Percentiles rank a stretch among this genome's conserved stretches.
These are phyloP conservation scores for Leptinotarsa haldemani DNA, from an alignment of 2,888 invertebrate species.

Conservation along the genomic window DNA sequence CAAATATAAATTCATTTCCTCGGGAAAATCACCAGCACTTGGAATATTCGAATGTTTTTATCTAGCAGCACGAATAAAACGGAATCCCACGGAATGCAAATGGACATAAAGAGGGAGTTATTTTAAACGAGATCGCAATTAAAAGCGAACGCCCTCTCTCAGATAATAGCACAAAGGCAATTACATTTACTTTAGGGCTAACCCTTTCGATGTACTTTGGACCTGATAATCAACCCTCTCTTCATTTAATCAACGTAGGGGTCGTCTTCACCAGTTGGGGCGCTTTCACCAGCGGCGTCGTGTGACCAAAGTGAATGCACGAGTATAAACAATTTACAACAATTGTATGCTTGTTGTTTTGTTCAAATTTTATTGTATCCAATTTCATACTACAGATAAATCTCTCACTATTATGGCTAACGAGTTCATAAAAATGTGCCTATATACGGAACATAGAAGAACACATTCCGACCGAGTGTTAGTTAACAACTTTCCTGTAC, in stretches of 20 bases:
- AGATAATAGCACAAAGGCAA: slow-evolving; percentile 55
- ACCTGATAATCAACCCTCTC: slow-evolving; percentile 48
- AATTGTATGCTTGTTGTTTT: background rate
- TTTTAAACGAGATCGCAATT: slow-evolving; percentile 53
- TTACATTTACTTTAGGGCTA: slow-evolving; percentile 51
- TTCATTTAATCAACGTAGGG: slow-evolving; percentile 40
- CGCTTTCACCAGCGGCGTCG: slow-evolving; percentile 36
- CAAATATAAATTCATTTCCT: slow-evolving; percentile 36
- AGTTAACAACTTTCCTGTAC: too few relatives aligned
- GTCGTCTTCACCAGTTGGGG: slow-evolving; percentile 26
- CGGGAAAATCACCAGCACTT: slow-evolving; percentile 31
- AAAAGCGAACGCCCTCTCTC: slow-evolving; percentile 45
- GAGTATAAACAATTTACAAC: background rate
- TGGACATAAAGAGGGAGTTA: slow-evolving; percentile 38
- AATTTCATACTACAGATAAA: background rate
- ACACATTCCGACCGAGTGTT: too few relatives aligned
- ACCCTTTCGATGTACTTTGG: slow-evolving; percentile 52
- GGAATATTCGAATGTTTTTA: slow-evolving; percentile 30
- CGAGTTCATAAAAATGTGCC: too few relatives aligned
- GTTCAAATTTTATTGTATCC: background rate
- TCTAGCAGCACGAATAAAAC: slow-evolving; percentile 35
- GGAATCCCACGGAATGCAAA: slow-evolving; percentile 39
- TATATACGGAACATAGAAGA: too few relatives aligned
- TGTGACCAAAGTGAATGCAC: slow-evolving; percentile 19
- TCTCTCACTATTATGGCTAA: too few relatives aligned